A percentile compares a stretch with the other conserved stretches of the same genome.
These are phyloP conservation scores for Calycopis cecrops DNA, from an alignment of 1,140 invertebrate genomes.

Conservation along the genomic window DNA sequence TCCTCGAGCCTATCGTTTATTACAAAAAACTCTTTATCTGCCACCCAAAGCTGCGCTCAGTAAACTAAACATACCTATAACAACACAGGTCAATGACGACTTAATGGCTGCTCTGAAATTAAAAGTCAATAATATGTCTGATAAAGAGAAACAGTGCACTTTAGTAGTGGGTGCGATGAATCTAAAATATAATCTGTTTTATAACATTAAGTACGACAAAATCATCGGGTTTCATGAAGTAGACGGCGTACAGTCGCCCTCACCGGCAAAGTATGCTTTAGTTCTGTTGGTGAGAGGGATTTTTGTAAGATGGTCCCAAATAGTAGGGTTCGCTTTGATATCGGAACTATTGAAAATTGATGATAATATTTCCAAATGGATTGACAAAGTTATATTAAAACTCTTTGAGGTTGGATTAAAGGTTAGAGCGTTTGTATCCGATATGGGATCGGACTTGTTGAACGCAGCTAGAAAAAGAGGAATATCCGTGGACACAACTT, in stretches of 20 bases:
- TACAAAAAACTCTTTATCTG: slow-evolving; percentile 17
- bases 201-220: too few relatives aligned
- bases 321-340: too few relatives aligned
- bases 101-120: neutral
- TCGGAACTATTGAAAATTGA: neutral
- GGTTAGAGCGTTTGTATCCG: slow-evolving; percentile 2
- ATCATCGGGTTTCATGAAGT: too few relatives aligned
- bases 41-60: slow-evolving; percentile 18
- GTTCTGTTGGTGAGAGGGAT: slow-evolving; percentile 4
- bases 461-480: neutral
- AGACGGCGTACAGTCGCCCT: too few relatives aligned
- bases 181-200: neutral
- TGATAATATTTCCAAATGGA: slow-evolving; percentile 5
- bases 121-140: neutral
- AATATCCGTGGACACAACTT: neutral
- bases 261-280: slow-evolving; percentile 2
- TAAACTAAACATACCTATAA: slow-evolving; percentile 18
- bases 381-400: neutral
- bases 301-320: neutral
- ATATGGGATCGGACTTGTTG: neutral
- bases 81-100: neutral
- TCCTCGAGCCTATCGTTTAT: slow-evolving; percentile 23
- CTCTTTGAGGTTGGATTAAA: neutral
- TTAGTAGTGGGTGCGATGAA: neutral
- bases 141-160: neutral